Evolutionary conservation across 2,113 vertebrate species (phyloP).

Genomic region (Chloebia gouldiae): DNA sequence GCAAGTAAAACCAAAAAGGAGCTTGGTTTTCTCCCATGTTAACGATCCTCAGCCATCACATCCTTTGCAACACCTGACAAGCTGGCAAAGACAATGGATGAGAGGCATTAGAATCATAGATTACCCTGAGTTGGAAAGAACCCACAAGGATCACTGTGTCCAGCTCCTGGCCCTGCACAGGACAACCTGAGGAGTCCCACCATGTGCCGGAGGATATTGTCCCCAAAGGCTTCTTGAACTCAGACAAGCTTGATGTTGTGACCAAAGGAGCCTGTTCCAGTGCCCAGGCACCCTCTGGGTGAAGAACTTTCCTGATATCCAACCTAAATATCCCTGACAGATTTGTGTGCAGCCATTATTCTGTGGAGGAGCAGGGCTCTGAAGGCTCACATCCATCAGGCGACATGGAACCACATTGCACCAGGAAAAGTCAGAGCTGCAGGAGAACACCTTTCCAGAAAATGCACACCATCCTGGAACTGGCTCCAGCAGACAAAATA

Average conservation of each 20-base stretch:
- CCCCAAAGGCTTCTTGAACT: background rate
- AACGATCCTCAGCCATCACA: background rate
- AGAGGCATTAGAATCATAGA: background rate
- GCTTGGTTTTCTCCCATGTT: background rate
- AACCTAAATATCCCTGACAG: background rate
- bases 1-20: background rate
- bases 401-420: background rate
- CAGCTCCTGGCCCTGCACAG: background rate
- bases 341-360: background rate
- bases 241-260: background rate
- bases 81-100: background rate
- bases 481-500: background rate
- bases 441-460: background rate
- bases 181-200: background rate
- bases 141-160: background rate
- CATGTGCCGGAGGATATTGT: background rate
- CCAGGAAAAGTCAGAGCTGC: background rate
- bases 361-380: background rate
- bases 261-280: background rate
- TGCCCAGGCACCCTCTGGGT: background rate
- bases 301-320: background rate
- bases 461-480: background rate
- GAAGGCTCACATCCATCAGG: background rate
- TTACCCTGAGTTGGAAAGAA: background rate
- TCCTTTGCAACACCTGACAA: background rate